Evolutionary conservation across 2,888 invertebrate species (phyloP).

Genomic region (Oscheius sp.): DNA sequence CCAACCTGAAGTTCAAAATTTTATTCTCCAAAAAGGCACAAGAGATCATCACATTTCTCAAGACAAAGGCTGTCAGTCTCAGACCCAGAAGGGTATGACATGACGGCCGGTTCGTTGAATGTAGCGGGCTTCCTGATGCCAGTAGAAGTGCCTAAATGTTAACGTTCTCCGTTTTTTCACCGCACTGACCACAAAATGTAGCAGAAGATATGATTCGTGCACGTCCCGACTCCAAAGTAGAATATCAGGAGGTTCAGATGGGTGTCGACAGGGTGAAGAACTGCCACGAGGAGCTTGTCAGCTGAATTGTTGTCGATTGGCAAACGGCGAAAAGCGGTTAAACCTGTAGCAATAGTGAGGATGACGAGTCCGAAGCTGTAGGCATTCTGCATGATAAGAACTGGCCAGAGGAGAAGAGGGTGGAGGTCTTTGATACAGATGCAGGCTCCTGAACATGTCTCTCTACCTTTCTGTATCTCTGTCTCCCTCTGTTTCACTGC

Average conservation of each 20-base stretch:
- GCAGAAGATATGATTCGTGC: slow-evolving; percentile 62
- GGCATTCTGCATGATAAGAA: slow-evolving; percentile 65
- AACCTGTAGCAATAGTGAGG: slow-evolving; percentile 65
- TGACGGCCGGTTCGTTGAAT: slow-evolving; percentile 61
- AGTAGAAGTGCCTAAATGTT: slow-evolving; percentile 56
- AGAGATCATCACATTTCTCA: slow-evolving; percentile 16
- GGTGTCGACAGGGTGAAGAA: slow-evolving; percentile 60
- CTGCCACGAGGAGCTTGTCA: slow-evolving; percentile 51
- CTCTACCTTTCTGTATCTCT: too few species aligned
- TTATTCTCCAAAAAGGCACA: slow-evolving; percentile 18
- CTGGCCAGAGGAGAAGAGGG: slow-evolving; percentile 63
- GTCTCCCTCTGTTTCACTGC: too few species aligned
- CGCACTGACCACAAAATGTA: slow-evolving; percentile 59
- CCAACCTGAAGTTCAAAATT: too few species aligned
- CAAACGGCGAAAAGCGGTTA: not conserved
- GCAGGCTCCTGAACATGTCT: slow-evolving; percentile 45
- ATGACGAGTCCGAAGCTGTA: slow-evolving; percentile 69
- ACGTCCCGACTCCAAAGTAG: slow-evolving; percentile 59
- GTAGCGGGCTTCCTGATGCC: slow-evolving; percentile 61
- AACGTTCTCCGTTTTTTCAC: too few species aligned
- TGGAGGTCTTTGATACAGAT: slow-evolving; percentile 56
- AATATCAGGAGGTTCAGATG: slow-evolving; percentile 62
- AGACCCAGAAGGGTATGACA: slow-evolving; percentile 66
- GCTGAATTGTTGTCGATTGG: slow-evolving; percentile 20
- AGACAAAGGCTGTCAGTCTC: slow-evolving; percentile 15